Evolutionary conservation across 2,797 vertebrate genomes (phyloP).

Genomic region (Acomys russatus): DNA sequence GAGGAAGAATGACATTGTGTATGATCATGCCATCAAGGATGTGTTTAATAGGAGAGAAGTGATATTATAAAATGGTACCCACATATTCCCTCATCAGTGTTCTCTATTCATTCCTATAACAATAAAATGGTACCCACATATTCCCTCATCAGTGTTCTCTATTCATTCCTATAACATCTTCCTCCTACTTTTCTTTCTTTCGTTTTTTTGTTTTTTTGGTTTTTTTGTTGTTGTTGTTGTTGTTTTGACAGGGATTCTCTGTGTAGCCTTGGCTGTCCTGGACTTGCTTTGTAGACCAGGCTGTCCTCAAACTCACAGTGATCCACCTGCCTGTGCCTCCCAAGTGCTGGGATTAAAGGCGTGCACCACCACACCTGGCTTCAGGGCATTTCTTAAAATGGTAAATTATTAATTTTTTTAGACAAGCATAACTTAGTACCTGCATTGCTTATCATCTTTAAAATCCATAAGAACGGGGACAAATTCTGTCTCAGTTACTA

Average conservation of each 20-base stretch:
- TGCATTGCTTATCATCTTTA: conserved; percentile 17
- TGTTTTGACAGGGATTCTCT: too few relatives aligned
- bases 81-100: background rate
- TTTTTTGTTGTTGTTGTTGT: too few relatives aligned
- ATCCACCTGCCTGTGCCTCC: too few relatives aligned
- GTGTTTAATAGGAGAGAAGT: background rate
- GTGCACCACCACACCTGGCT: too few relatives aligned
- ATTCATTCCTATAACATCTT: background rate
- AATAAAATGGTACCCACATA: background rate
- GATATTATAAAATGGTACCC: conserved; percentile 18
- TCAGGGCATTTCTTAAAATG: background rate
- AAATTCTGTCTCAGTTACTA: conserved; percentile 39
- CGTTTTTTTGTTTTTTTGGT: too few relatives aligned
- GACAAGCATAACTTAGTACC: background rate
- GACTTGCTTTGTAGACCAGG: too few relatives aligned
- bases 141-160: background rate
- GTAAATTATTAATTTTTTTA: conserved; percentile 19
- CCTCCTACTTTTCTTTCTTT: background rate
- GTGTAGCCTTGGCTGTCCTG: too few relatives aligned
- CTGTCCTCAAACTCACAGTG: too few relatives aligned
- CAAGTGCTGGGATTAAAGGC: too few relatives aligned
- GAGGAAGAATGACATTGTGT: background rate
- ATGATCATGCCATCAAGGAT: background rate
- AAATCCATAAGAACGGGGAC: conserved; percentile 21
- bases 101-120: background rate